Base-by-base conservation (phyloP, 2,797 vertebrate genomes). In the Sebastolobus altivelis region DNA sequence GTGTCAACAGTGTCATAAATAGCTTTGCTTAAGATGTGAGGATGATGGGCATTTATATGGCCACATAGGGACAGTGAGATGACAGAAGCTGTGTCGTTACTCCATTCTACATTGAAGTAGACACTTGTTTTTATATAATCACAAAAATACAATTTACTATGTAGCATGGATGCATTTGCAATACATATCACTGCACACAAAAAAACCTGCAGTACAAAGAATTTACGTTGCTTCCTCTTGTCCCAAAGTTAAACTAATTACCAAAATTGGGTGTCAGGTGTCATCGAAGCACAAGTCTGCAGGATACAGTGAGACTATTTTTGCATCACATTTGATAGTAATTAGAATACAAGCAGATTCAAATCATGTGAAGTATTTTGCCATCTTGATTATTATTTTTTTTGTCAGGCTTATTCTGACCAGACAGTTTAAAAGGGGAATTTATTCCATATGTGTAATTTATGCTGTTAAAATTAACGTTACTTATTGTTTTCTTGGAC, bases 381-480 rank as follows among this genome's bases (percentile, higher is more conserved):
- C 18, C 16, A 7, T 52, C 37, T 31, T 13, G 0, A n/a, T 29
- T 8, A 49, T 49, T 35, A 5, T 20, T 31, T 46, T 52, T 35
- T 52, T 8, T 37, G 1, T 20, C 2, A 16, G 2, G 1, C 8
- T 58, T 52, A 20, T 59, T 72, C 10, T 54, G 5, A 56, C 13
- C 9, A 33, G 14, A 8, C 8, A 46, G 9, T 65, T 52, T 18
- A 14, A 40, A 27, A 20, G 1, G 0, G 20, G 22, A 25, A 46
- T 62, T 1, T 20, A 14, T 73, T 65, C 20, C 3, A 18, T n/a
- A 4, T 56, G 12, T 58, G 25, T 67, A 13, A n/a, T n/a, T 33
- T 8, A 10, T 77, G 25, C 12, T 78, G 13, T 72, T n/a, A 22
- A 58, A 83, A 87, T 49, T 69, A 72, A 80, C 54, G 1, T 75